Conservation (phyloP, 1,140 invertebrate species). For the Drosophila ohnishii region DNA sequence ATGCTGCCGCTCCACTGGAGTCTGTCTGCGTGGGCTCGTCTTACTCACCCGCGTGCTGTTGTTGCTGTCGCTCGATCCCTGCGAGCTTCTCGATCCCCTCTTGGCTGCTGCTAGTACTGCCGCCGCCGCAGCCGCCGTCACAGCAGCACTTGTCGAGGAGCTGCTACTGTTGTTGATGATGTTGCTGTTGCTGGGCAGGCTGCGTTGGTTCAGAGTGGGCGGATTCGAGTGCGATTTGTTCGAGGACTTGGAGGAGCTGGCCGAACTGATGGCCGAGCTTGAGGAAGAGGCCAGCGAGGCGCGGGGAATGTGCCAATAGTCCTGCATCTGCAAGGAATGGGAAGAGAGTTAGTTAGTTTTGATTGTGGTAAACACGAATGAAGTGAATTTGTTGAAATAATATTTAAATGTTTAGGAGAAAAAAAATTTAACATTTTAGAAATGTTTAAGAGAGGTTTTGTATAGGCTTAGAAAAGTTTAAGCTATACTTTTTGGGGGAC, state of each 20-base stretch:
- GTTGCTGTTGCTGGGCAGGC: constrained; percentile 45
- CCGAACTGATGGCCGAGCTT: constrained; percentile 86
- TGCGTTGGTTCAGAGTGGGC: constrained; percentile 68
- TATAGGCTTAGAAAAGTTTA: not conserved
- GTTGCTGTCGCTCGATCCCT: constrained; percentile 89
- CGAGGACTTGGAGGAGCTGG: constrained; percentile 81
- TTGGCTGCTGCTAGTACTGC: constrained; percentile 71
- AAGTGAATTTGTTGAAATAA: not conserved
- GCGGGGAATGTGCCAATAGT: constrained; percentile 90
- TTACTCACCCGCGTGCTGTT: constrained; percentile 90
- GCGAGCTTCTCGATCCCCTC: constrained; percentile 88
- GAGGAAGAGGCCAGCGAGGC: constrained; percentile 88
- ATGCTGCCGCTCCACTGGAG: constrained; percentile 12
- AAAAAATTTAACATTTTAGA: not conserved
- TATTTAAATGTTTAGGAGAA: not conserved
- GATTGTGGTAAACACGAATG: not conserved
- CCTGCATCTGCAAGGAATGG: constrained; percentile 84
- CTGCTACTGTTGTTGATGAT: not conserved
- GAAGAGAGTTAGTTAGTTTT: constrained; percentile 9
- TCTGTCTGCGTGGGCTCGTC: constrained; percentile 20
- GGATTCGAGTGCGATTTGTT: constrained; percentile 72
- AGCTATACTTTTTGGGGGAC: constrained; percentile 16
- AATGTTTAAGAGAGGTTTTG: not conserved
- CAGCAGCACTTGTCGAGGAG: constrained; percentile 81
- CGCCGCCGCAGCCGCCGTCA: constrained; percentile 71